Evolutionary conservation across 2,888 invertebrate genomes (phyloP), one percentile per base, ranked within the genome.

Genomic region (Eupithecia abbreviata): DNA sequence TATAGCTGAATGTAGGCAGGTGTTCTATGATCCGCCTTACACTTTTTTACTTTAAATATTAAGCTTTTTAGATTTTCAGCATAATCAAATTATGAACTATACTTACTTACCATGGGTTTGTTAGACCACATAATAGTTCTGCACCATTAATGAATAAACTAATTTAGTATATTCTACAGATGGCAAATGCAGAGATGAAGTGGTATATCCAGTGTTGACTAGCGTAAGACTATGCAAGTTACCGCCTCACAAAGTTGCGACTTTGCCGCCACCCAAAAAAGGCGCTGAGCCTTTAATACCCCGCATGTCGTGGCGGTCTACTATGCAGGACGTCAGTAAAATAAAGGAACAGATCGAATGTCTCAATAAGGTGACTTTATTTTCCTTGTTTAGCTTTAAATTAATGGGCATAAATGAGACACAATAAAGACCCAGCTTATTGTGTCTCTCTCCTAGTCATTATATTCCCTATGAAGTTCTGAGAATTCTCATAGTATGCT

Each of bases 331-430:
- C 73, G 89, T 93, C 3, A 87, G 87, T 2, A 84, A 87, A 13
- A 86, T 93, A 15, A 88, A 85, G 78, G 78, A 82, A 43, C 89
- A 92, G 83, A 85, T 93, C 71, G 90, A 90, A 81, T 84, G 88
- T 75, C 84, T 92, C 2, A 92, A 91, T 81, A 93, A 92, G 89
- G 93, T 92, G 10, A 51, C 18, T 18, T 10, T 62, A 1, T 62
- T 58, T 10, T 18, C 10, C 18, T 30, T 62, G 62, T 30, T 30
- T 62, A 30, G 30, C 62, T 30, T 62, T 30, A 58, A 58, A 18
- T n/a, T 4, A 51, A 51, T 51, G n/a, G 51, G 15, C 51, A n/a
- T 2, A 6, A 51, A n/a, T 15, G 49, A 15, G n/a, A n/a, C n/a
- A 51, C 51, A 51, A 51, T 51, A 51, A 51, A 6, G 51, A 51